Evolutionary conservation across 2,113 vertebrate species (phyloP).

Genomic region (Acrocephalus kingi): DNA sequence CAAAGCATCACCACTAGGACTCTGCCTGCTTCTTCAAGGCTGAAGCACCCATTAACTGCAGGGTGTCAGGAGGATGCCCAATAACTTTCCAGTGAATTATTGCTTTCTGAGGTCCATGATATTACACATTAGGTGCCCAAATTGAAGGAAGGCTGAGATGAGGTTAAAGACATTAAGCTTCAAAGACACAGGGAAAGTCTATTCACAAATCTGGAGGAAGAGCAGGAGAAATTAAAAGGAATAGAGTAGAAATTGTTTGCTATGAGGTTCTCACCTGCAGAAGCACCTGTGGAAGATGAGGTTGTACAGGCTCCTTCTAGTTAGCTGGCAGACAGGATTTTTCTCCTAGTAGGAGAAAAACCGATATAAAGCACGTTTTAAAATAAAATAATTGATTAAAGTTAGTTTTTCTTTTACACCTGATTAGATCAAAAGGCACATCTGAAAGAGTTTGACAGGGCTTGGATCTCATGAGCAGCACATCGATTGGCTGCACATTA

Average conservation of each 20-base stretch:
- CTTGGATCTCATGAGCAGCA: neutral
- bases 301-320: neutral
- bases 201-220: neutral
- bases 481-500: neutral
- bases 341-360: neutral
- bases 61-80: neutral
- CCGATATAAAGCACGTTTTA: neutral
- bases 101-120: neutral
- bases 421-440: neutral
- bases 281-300: neutral
- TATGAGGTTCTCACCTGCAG: neutral
- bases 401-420: neutral
- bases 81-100: neutral
- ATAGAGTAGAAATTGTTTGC: neutral
- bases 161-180: slow-evolving; percentile 4
- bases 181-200: neutral
- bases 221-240: neutral
- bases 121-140: neutral
- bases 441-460: neutral
- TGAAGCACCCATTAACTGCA: neutral
- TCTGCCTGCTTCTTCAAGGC: neutral
- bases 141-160: neutral
- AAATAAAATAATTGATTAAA: neutral
- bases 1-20: neutral
- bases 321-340: neutral